phyloP scores from a whole-genome alignment of 2,888 invertebrate genomes.

The Ptychoptera albimana region DNA sequence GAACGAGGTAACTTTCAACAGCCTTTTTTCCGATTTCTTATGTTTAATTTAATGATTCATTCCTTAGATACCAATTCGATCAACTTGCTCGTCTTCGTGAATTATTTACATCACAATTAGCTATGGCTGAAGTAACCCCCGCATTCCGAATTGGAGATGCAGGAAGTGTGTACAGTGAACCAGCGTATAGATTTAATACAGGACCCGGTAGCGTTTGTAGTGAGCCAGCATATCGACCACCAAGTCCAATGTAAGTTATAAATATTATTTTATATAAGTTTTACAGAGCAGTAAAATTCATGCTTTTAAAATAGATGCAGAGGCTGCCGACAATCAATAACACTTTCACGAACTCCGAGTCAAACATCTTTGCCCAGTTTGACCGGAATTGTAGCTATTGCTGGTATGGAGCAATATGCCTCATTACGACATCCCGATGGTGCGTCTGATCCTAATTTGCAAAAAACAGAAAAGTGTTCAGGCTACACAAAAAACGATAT shows the following conservation, averaged over 20 bases:
- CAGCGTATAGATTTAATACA: slow-evolving; percentile 29
- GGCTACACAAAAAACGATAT: slow-evolving; percentile 23
- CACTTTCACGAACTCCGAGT: slow-evolving; percentile 26
- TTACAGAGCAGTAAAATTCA: slow-evolving; percentile 14
- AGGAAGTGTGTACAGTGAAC: slow-evolving; percentile 31
- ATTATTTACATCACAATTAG: slow-evolving; percentile 61
- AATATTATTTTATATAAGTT: neutral
- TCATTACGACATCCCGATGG: slow-evolving; percentile 78
- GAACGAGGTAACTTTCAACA: slow-evolving; percentile 22
- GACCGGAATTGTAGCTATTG: slow-evolving; percentile 47
- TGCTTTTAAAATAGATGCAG: slow-evolving; percentile 8
- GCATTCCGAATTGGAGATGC: slow-evolving; percentile 36
- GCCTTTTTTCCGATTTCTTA: neutral
- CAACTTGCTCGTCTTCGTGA: slow-evolving; percentile 68
- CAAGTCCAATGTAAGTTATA: slow-evolving; percentile 21
- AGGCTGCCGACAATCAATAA: slow-evolving; percentile 18
- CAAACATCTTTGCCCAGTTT: slow-evolving; percentile 35
- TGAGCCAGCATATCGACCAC: slow-evolving; percentile 58
- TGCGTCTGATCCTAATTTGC: slow-evolving; percentile 80
- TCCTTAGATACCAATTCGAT: slow-evolving; percentile 44
- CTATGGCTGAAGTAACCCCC: slow-evolving; percentile 54
- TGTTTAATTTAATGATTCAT: neutral
- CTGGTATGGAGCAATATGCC: slow-evolving; percentile 43
- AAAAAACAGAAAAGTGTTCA: slow-evolving; percentile 15
- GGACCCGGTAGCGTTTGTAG: slow-evolving; percentile 70